A percentile compares a stretch with the other conserved stretches of the same genome.
Conservation (phyloP, 2,797 vertebrate genomes). For the Gallinago stenura region DNA sequence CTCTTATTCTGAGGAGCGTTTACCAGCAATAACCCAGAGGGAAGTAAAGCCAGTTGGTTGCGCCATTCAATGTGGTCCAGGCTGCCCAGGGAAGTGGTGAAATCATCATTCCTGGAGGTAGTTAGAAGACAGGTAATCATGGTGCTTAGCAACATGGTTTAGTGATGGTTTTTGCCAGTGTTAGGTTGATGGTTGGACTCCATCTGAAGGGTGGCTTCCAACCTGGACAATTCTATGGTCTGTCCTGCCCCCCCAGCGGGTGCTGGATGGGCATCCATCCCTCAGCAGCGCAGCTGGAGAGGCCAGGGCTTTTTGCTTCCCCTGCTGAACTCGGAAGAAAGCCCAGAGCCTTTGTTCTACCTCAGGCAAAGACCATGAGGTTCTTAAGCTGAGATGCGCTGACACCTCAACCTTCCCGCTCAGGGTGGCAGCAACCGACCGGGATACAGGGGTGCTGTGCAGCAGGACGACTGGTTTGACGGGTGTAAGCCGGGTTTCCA, state of each 20-base stretch:
- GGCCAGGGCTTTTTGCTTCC: not conserved
- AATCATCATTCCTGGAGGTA: not conserved
- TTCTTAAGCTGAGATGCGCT: not conserved
- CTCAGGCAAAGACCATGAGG: not conserved
- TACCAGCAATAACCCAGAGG: not conserved
- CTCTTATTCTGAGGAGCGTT: not conserved
- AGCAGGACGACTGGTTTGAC: not conserved
- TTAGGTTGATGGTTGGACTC: not conserved
- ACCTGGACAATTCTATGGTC: not conserved
- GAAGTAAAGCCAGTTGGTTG: not conserved
- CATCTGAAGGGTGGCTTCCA: not conserved
- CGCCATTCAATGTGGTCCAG: fast-evolving
- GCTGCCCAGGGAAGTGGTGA: not conserved
- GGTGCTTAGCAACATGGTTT: not conserved
- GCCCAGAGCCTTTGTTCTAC: constrained; percentile 10
- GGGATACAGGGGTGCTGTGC: not conserved
- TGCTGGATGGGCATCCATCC: not conserved
- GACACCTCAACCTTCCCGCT: not conserved
- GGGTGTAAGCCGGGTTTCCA: fast-evolving
- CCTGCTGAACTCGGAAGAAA: not conserved
- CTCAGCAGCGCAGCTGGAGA: not conserved
- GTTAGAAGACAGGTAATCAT: not conserved
- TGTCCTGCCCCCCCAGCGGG: fast-evolving
- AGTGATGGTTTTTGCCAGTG: not conserved
- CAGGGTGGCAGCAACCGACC: not conserved